Evolutionary conservation across 2,797 vertebrate species (phyloP).

Genomic region (Xerus rutilus): DNA sequence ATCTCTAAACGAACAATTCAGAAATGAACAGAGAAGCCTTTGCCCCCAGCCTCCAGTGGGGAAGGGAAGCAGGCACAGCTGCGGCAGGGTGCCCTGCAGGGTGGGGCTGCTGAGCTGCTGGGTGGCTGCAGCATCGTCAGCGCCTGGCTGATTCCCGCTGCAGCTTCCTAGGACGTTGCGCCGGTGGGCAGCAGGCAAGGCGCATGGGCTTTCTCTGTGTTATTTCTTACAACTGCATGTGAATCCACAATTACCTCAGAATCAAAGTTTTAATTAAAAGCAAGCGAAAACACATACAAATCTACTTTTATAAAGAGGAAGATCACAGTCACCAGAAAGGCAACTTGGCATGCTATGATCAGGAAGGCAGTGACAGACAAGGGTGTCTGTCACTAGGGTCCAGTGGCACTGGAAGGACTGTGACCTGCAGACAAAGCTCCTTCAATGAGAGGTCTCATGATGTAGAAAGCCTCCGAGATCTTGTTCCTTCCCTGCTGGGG

Average conservation of each 20-base stretch:
- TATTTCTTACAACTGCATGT: not conserved
- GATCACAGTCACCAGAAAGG: not conserved
- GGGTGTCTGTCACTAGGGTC: not conserved
- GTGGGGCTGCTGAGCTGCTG: not conserved
- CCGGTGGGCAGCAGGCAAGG: accelerated
- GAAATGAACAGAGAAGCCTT: too few species aligned
- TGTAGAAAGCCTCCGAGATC: accelerated
- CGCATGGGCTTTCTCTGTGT: accelerated
- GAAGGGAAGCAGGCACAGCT: accelerated
- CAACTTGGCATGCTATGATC: accelerated
- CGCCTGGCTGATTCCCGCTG: accelerated
- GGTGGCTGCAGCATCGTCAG: not conserved
- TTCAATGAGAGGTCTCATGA: not conserved
- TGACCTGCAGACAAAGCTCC: not conserved
- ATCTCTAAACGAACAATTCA: not conserved
- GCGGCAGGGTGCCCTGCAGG: accelerated
- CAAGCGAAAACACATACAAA: not conserved
- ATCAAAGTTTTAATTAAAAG: not conserved
- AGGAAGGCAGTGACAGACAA: accelerated
- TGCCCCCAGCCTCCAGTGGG: not conserved
- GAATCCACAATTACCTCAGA: not conserved
- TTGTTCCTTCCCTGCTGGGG: not conserved
- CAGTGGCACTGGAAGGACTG: accelerated
- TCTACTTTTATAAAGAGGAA: not conserved
- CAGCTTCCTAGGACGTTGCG: accelerated